phyloP scores from a whole-genome alignment of 2,888 invertebrate species.

The Margaritifera margaritifera region DNA sequence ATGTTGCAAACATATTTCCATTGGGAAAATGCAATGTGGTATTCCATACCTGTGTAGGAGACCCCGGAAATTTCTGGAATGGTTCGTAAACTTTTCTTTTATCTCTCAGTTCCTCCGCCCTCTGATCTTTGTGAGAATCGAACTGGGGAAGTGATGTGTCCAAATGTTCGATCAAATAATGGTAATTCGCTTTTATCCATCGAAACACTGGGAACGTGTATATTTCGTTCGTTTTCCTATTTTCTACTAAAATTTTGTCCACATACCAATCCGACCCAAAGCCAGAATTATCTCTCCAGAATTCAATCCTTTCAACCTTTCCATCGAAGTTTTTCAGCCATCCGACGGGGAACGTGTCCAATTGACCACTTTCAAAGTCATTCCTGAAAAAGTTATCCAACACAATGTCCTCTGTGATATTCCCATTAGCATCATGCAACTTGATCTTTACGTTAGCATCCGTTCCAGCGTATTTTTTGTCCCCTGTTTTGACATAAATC shows the following conservation, averaged over 20 bases:
- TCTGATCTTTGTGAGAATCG: constrained; percentile 66
- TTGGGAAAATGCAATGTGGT: no score
- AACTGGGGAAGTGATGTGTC: constrained; percentile 72
- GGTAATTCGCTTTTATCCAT: constrained; percentile 70
- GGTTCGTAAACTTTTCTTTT: constrained; percentile 63
- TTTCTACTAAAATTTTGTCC: constrained; percentile 61
- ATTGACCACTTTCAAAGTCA: constrained; percentile 70
- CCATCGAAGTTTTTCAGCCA: constrained; percentile 37
- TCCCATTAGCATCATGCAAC: constrained; percentile 69
- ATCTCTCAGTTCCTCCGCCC: constrained; percentile 68
- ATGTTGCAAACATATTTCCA: no score
- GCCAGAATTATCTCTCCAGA: constrained; percentile 71
- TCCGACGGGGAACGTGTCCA: constrained; percentile 64
- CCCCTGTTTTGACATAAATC: constrained; percentile 73
- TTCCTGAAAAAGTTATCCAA: constrained; percentile 68
- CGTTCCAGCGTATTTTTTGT: constrained; percentile 71
- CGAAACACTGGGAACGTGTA: constrained; percentile 72
- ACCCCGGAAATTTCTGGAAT: constrained; percentile 38
- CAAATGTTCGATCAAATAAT: constrained; percentile 69
- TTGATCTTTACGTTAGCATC: constrained; percentile 72
- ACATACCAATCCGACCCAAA: constrained; percentile 72
- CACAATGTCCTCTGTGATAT: constrained; percentile 60
- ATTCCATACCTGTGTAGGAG: constrained; percentile 55
- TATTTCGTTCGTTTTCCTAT: constrained; percentile 46
- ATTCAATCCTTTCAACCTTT: constrained; percentile 61